Evolutionary conservation across 53 echinoderm and acorn worm species (phyloP).

Genomic region (Henricia sp.): DNA sequence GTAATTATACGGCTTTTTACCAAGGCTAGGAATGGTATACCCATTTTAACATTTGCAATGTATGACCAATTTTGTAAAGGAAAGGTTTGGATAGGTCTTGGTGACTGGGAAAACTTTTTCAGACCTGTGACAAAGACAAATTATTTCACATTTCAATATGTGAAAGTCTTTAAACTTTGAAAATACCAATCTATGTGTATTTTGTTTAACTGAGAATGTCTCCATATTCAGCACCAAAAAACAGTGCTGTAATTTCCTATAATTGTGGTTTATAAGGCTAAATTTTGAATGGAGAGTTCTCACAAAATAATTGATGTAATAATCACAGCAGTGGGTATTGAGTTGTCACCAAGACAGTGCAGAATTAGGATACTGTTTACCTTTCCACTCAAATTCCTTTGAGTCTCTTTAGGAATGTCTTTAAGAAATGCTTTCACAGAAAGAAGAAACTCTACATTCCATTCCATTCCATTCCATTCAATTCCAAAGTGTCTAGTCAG

Average conservation of each 20-base stretch:
- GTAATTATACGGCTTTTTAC: neutral
- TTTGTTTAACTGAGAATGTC: too few relatives aligned
- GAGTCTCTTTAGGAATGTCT: neutral
- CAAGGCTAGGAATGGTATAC: neutral
- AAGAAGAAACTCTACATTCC: neutral
- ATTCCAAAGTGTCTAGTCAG: neutral
- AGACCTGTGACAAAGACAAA: too few relatives aligned
- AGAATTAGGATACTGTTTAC: neutral
- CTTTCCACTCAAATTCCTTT: neutral
- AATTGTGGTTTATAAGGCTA: neutral
- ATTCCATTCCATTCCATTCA: conserved; percentile 11
- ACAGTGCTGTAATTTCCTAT: neutral
- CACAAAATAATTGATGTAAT: neutral
- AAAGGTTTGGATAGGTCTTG: too few relatives aligned
- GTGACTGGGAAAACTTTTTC: too few relatives aligned
- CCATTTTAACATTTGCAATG: too few relatives aligned
- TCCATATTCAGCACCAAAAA: too few relatives aligned
- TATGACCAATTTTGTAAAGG: too few relatives aligned
- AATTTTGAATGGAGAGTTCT: neutral
- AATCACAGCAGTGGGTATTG: neutral
- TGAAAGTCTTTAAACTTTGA: too few relatives aligned
- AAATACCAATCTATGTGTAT: too few relatives aligned
- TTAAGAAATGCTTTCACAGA: neutral
- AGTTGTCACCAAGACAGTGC: neutral
- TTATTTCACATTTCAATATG: too few relatives aligned